Base-by-base conservation (phyloP, 2,888 invertebrate genomes). In the Dinocampus coccinellae region DNA sequence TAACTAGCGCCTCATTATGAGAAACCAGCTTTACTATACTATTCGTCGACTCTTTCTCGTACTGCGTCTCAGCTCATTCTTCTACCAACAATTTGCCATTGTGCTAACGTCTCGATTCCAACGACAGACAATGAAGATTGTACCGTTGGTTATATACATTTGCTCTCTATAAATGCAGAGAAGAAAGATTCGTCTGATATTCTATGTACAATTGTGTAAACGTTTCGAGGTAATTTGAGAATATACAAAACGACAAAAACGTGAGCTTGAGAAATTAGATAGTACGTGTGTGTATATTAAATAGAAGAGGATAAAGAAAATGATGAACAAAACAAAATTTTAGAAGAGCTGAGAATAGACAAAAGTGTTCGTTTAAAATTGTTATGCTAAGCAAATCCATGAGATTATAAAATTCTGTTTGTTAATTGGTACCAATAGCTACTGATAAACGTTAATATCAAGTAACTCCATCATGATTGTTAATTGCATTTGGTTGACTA, bases 1-100 rank as follows among this genome's bases (percentile, higher is more conserved):
- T 79, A 77, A 80, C 79, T 80, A 79, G 77, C 76, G 78, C 80
- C 80, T 81, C 82, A 81, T 83, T 83, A 83, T 82, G 82, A 80
- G 77, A 77, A 77, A 76, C 78, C 78, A 34, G 64, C 7, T 16
- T 16, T 16, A 47, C 47, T n/a, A 47, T 47, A 16, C 16, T 47
- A 47, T 16, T 47, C 16, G 2, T 16, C 16, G 16, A 3, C 47
- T 16, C 47, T 47, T 47, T 47, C n/a, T n/a, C n/a, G n/a, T n/a
- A n/a, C n/a, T n/a, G n/a, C 16, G 47, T 47, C 47, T 47, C 9
- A n/a, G n/a, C 6, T 47, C 16, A 47, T 47, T 47, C 47, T n/a
- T n/a, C 47, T n/a, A 47, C 47, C 16, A 47, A n/a, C 57, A 39
- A 39, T 78, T 78, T 78, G 73, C 80, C 80, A 82, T 83, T 83